Conservation (phyloP, 2,888 invertebrate genomes). For the Tipula confusa region DNA sequence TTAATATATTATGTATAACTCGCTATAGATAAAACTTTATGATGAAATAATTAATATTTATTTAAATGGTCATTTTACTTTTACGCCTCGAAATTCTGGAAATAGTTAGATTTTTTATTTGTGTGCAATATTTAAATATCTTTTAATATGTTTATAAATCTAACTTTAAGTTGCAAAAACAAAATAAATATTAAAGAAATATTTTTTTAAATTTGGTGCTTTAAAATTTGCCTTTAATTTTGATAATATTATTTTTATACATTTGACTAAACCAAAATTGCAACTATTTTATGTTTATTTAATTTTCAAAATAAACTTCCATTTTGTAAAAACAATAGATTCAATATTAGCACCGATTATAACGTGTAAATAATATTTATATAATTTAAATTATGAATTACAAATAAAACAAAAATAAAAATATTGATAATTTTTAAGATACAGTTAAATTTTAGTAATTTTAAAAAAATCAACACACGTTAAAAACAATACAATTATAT, state of each 20-base stretch:
- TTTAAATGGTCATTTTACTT: not conserved
- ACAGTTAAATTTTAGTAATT: not conserved
- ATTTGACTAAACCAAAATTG: not conserved
- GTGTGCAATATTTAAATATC: not conserved
- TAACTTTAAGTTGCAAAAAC: not conserved
- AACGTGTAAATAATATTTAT: not conserved
- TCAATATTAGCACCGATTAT: not conserved
- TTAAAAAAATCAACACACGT: too few species aligned
- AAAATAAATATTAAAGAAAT: not conserved
- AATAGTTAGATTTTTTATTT: not conserved
- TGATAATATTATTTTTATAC: not conserved
- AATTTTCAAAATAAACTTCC: not conserved
- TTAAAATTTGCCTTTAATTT: constrained; percentile 25
- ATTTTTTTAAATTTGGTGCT: constrained; percentile 16
- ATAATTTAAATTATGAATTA: not conserved
- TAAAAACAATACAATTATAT: not conserved
- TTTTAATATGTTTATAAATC: not conserved
- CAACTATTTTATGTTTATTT: not conserved
- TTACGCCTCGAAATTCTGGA: not conserved
- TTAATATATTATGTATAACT: not conserved
- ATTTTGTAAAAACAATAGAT: not conserved
- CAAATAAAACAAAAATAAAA: not conserved
- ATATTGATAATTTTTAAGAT: not conserved
- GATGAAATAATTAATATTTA: not conserved
- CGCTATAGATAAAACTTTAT: not conserved